phyloP scores from a whole-genome alignment of 2,113 vertebrate species.

The zebrafish (Danio rerio) region DNA sequence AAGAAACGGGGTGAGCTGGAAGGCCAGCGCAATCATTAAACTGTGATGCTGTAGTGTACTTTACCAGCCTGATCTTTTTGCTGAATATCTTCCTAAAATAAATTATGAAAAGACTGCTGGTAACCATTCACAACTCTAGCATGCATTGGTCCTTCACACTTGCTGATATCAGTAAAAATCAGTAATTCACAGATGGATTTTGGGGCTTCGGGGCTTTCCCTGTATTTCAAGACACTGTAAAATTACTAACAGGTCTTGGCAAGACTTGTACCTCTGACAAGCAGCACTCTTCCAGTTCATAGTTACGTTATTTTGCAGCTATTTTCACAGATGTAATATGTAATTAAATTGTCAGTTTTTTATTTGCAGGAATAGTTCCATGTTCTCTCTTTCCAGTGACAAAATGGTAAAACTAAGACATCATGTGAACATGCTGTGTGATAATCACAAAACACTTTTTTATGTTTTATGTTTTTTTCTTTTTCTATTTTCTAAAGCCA shows the following conservation, averaged over 20 bases:
- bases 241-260: constrained; percentile 16
- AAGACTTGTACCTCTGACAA: constrained; percentile 3
- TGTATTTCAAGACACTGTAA: constrained; percentile 8
- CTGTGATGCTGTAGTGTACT: not conserved
- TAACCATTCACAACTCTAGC: not conserved
- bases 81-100: not conserved
- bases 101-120: not conserved
- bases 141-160: not conserved
- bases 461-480: not conserved
- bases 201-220: not conserved
- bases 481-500: not conserved
- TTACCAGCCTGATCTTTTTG: not conserved
- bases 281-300: not conserved
- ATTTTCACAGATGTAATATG: constrained; percentile 32
- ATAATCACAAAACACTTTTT: not conserved
- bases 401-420: not conserved
- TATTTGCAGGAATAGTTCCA: not conserved
- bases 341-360: not conserved
- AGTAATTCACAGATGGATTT: constrained; percentile 2
- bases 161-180: not conserved
- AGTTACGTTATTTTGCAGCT: constrained; percentile 8
- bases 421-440: not conserved
- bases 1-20: not conserved
- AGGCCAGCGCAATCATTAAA: not conserved
- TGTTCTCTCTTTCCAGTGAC: not conserved